A percentile compares a stretch with the other conserved stretches of the same genome.
These are phyloP conservation scores for Mesorhabditis belari DNA, from an alignment of 2,888 invertebrate genomes.

Conservation along the genomic window DNA sequence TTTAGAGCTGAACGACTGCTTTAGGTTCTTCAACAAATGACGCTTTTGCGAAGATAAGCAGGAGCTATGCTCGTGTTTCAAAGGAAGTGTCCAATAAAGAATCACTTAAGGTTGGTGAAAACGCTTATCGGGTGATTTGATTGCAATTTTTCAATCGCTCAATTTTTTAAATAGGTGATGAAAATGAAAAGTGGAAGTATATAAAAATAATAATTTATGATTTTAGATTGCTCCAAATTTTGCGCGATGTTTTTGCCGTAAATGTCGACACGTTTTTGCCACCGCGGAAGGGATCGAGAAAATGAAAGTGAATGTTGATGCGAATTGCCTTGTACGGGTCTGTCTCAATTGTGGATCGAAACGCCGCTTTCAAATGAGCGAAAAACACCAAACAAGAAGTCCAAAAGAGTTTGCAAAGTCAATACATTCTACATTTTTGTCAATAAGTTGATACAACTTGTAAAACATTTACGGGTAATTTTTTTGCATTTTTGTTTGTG, in stretches of 20 bases:
- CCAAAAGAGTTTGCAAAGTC: not conserved
- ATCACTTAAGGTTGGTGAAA: no score
- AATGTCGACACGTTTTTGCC: conserved; percentile 29
- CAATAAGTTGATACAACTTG: no score
- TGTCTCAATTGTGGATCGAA: not conserved
- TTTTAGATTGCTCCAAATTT: not conserved
- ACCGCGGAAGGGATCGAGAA: conserved; percentile 19
- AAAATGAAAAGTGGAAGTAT: not conserved
- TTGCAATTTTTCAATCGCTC: no score
- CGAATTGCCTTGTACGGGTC: not conserved
- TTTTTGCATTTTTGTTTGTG: no score
- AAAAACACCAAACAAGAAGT: not conserved
- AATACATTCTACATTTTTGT: not conserved
- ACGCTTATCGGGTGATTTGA: no score
- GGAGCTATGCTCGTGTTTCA: conserved; percentile 22
- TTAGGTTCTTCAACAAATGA: conserved; percentile 18
- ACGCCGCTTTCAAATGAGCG: not conserved
- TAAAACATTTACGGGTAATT: no score
- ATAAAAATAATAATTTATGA: not conserved
- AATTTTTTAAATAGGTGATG: no score
- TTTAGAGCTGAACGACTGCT: not conserved
- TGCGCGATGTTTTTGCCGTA: conserved; percentile 31
- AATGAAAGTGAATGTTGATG: not conserved
- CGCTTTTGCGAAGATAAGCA: conserved; percentile 28
- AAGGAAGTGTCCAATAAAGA: conserved; percentile 27